These are phyloP conservation scores for Spatulosminthurus flaviceps DNA, from an alignment of 2,888 invertebrate genomes.

Conservation along the genomic window DNA sequence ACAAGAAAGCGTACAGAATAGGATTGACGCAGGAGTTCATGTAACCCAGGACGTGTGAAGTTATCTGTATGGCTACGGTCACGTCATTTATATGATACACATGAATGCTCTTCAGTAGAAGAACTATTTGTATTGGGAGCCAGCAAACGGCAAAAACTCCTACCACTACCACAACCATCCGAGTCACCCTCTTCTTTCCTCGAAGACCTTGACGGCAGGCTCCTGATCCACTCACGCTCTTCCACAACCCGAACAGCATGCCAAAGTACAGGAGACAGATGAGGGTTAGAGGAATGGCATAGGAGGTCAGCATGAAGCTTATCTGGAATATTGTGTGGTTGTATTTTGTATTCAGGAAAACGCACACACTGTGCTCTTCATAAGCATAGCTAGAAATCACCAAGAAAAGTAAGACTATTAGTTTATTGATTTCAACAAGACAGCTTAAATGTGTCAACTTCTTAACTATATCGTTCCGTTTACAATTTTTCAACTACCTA, in stretches of 20 bases:
- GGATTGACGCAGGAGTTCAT: slow-evolving; percentile 94
- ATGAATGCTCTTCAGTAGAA: slow-evolving; percentile 79
- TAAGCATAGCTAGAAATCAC: slow-evolving; percentile 66
- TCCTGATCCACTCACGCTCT: slow-evolving; percentile 76
- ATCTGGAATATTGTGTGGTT: slow-evolving; percentile 70
- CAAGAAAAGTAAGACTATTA: not conserved
- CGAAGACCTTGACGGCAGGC: slow-evolving; percentile 83
- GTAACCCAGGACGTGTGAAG: slow-evolving; percentile 84
- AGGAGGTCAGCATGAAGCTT: slow-evolving; percentile 87
- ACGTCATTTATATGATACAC: slow-evolving; percentile 75
- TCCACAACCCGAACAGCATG: slow-evolving; percentile 88
- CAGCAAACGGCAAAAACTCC: slow-evolving; percentile 93
- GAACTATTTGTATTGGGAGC: slow-evolving; percentile 91
- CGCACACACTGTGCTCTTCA: slow-evolving; percentile 75
- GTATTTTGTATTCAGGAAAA: slow-evolving; percentile 72
- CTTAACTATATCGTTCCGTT: too few relatives aligned
- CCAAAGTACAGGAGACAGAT: slow-evolving; percentile 88
- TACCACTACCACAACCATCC: slow-evolving; percentile 85
- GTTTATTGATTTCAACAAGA: too few relatives aligned
- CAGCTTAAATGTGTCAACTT: too few relatives aligned
- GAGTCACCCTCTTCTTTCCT: slow-evolving; percentile 87
- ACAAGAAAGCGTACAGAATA: slow-evolving; percentile 91
- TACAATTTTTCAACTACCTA: too few relatives aligned
- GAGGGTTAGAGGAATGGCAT: slow-evolving; percentile 84
- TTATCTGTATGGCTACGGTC: slow-evolving; percentile 79